Base-by-base conservation (phyloP, 2,888 invertebrate species). In the Hyalella azteca region DNA sequence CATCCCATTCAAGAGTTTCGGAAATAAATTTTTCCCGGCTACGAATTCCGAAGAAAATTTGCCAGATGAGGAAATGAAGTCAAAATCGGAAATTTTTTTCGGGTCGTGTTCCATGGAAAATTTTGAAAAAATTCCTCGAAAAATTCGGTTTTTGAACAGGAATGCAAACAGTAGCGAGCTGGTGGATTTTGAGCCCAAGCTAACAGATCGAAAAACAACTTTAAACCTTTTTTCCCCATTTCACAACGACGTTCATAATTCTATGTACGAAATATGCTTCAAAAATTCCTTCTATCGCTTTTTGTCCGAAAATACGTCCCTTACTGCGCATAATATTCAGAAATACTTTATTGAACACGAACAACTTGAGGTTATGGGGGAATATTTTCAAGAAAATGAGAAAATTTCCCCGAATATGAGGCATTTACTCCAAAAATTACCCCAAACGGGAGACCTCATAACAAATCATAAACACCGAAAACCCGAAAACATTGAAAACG, bases 201-300 rank as follows among this genome's bases (percentile, higher is more conserved):
- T 66, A 0, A 9, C 32, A 19, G 36, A 66, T 19, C 66, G 66
- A 66, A 66, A 3, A 9, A 19, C 2, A 2, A 29, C 36, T 0
- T 39, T 36, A 15, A 66, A 66, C 26, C 19, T 19, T 1, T 66
- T 66, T 36, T 36, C 66, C 2, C 66, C 66, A 13, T 36, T 15
- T 19, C 66, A 66, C 66, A 66, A 66, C 26, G 19, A 66, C 26
- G 15, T 15, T 9, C n/a, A 19, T 11, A 66, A 66, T 36, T 39
- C 66, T 7, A 66, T 19, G 36, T 66, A 66, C 66, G 3, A 32
- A 66, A 66, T 36, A 15, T 66, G 66, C 66, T 66, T 66, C 66
- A 66, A 19, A 36, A 66, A 66, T 19, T 66, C 66, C 3, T 66
- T 29, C 19, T 32, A 36, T 2, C 0, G 36, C 26, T 66, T 66